phyloP scores from a whole-genome alignment of 2,888 invertebrate species.

The Lepidochrysops patricia region DNA sequence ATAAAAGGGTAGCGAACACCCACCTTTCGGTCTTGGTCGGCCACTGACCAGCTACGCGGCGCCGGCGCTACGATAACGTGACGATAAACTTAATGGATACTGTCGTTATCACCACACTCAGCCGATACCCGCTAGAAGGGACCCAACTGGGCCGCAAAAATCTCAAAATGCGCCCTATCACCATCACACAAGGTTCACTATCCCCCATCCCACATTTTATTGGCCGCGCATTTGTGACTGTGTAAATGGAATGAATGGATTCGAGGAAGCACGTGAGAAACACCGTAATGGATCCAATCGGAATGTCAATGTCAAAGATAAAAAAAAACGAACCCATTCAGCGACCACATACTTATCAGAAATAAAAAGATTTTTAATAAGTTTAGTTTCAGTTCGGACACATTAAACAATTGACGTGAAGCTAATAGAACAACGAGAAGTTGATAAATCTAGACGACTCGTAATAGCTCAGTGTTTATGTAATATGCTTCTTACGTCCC shows the following conservation, averaged over 20 bases:
- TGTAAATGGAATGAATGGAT: conserved; percentile 59
- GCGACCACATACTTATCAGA: conserved; percentile 27
- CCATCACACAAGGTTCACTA: conserved; percentile 35
- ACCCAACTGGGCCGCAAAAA: conserved; percentile 17
- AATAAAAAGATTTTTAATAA: conserved; percentile 6
- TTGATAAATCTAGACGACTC: not conserved
- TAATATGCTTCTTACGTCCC: conserved; percentile 2
- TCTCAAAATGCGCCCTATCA: conserved; percentile 22
- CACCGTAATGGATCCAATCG: conserved; percentile 49
- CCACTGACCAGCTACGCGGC: conserved; percentile 50
- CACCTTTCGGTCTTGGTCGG: conserved; percentile 38
- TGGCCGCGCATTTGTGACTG: conserved; percentile 27
- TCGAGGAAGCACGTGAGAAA: conserved; percentile 60
- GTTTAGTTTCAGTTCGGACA: not conserved
- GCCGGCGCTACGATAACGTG: conserved; percentile 65
- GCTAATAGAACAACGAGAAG: not conserved
- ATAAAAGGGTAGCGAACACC: conserved; percentile 27
- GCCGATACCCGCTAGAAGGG: conserved; percentile 38
- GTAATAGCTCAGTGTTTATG: not conserved
- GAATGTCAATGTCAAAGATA: conserved; percentile 59
- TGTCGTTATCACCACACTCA: conserved; percentile 52
- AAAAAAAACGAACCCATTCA: conserved; percentile 42
- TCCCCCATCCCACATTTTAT: conserved; percentile 26
- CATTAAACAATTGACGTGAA: not conserved
- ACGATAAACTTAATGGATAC: conserved; percentile 69